A percentile compares a stretch with the other conserved stretches of the same genome.
phyloP scores from a whole-genome alignment of 2,888 invertebrate species.

The Eilema griseolum region DNA sequence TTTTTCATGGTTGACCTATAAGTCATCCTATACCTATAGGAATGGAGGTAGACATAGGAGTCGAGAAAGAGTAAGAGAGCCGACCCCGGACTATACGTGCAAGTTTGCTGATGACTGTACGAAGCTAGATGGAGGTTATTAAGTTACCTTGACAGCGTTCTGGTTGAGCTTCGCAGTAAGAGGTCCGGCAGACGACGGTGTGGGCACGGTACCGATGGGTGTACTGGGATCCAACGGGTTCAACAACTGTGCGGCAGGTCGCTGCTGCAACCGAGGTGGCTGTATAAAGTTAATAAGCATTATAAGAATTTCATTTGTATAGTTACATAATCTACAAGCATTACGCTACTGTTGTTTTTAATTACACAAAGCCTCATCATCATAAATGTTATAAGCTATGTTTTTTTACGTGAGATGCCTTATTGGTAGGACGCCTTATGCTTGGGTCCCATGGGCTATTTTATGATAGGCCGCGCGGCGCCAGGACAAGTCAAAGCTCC shows the following conservation, averaged over 20 bases:
- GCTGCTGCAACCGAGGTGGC: slow-evolving; percentile 74
- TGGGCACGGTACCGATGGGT: slow-evolving; percentile 60
- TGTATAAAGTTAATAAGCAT: slow-evolving; percentile 33
- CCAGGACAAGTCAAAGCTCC: too few relatives aligned
- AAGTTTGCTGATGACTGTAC: too few relatives aligned
- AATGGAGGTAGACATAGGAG: too few relatives aligned
- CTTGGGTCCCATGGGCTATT: too few relatives aligned
- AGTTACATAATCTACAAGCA: not conserved
- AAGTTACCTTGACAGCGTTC: slow-evolving; percentile 87
- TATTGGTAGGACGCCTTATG: not conserved
- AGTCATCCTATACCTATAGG: too few relatives aligned
- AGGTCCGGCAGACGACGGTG: slow-evolving; percentile 86
- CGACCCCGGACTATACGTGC: too few relatives aligned
- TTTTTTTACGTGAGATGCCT: not conserved
- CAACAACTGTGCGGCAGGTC: slow-evolving; percentile 69
- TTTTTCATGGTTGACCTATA: too few relatives aligned
- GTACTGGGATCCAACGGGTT: slow-evolving; percentile 72
- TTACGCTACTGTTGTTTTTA: not conserved
- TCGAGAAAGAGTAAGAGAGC: too few relatives aligned
- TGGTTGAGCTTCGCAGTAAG: slow-evolving; percentile 86
- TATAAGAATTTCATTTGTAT: not conserved
- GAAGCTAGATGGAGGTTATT: not conserved
- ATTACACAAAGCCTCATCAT: too few relatives aligned
- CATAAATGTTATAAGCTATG: too few relatives aligned
- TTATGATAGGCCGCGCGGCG: too few relatives aligned